Evolutionary conservation across 2,797 vertebrate species (phyloP), one percentile per base, ranked within the genome.

Genomic region (Euphonia xanthogaster): DNA sequence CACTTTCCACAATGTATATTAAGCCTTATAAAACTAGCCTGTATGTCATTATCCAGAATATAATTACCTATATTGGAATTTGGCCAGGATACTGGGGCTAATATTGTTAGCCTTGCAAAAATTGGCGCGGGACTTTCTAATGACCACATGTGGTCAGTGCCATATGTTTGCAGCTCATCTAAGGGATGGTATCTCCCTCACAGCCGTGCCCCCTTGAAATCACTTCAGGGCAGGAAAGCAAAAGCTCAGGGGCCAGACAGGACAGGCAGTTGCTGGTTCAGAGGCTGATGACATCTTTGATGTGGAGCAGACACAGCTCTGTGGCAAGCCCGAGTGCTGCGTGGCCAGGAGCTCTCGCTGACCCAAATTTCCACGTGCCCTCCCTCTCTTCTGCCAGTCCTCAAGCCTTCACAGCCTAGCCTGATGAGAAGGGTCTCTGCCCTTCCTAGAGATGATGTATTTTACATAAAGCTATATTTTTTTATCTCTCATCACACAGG

Each of bases 41-140:
- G 86, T 92, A 48, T 97, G 94, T 96, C 96, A 95, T 96, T 97
- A 97, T 65, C 72, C 58, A 9, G 92, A 88, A 94, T 91, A 97
- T 96, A 97, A 97, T 96, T 97, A 96, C 94, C 86, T 94, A 84
- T 96, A 96, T 91, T 97, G 96, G 96, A 97, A 94, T 95, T 93
- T 96, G 94, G 86, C 95, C 95, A 97, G 94, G 81, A 96, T 95
- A 92, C 90, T 28, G 75, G 91, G 94, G 94, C 94, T 97, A 94
- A 97, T 94, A 97, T 92, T 96, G 94, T 97, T 97, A 97, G 95
- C 96, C 94, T 96, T 96, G 94, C 94, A 96, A 91, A 97, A 96
- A 96, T 95, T 96, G 94, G 85, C 37, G 6, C 60, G 96, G 94
- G 94, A 90, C 85, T 95, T 96, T 63, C 90, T 95, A 96, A 96